phyloP scores from a whole-genome alignment of 2,888 invertebrate species.

The Phengaris arion region DNA sequence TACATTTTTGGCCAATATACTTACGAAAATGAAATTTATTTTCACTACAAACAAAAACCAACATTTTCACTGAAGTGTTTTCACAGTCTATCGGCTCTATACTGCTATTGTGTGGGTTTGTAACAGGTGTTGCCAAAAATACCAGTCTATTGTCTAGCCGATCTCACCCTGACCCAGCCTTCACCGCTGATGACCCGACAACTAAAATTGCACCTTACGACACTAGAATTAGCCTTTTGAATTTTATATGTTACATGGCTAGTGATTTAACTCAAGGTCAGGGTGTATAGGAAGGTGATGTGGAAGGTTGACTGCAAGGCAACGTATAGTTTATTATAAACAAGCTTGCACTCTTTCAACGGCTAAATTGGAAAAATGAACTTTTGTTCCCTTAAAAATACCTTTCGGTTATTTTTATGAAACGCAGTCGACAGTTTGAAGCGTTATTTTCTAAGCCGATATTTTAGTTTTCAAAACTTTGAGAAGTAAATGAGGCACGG shows the following conservation, averaged over 20 bases:
- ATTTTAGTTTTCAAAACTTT: neutral
- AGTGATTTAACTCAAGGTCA: neutral
- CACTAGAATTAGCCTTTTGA: conserved; percentile 25
- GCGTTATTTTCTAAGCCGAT: neutral
- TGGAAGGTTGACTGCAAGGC: neutral
- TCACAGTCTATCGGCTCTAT: neutral
- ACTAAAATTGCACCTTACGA: conserved; percentile 32
- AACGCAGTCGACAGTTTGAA: too few relatives aligned
- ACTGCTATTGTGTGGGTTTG: neutral
- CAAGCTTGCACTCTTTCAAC: neutral
- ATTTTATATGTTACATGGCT: conserved; percentile 25
- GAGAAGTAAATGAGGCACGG: neutral
- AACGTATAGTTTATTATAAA: neutral
- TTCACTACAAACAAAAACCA: neutral
- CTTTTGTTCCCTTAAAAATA: too few relatives aligned
- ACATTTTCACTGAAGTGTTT: neutral
- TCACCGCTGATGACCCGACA: conserved; percentile 42
- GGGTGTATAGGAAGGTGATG: neutral
- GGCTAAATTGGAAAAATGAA: neutral
- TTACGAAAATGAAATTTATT: neutral
- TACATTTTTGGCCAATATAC: too few relatives aligned
- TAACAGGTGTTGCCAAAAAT: conserved; percentile 25
- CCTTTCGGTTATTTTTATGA: too few relatives aligned
- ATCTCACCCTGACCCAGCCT: conserved; percentile 65
- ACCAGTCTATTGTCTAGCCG: conserved; percentile 31